phyloP scores from a whole-genome alignment of 1,140 invertebrate species.

The Drosophila guanche region DNA sequence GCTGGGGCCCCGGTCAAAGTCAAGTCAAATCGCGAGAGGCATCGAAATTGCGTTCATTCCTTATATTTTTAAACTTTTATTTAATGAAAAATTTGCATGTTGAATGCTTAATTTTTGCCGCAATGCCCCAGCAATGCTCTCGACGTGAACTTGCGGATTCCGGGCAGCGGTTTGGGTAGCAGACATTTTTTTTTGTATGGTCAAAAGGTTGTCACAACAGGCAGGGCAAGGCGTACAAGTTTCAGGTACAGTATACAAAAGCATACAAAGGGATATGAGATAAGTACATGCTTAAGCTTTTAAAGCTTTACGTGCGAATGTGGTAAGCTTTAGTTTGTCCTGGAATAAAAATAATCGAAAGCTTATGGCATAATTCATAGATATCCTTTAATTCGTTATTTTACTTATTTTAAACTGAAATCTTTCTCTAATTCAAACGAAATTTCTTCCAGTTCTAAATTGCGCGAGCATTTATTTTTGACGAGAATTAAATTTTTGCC shows the following conservation, averaged over 20 bases:
- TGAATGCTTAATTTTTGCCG: conserved; percentile 72
- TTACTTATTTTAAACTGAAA: too few relatives aligned
- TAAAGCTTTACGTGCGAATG: not conserved
- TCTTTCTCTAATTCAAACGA: too few relatives aligned
- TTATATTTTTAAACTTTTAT: conserved; percentile 60
- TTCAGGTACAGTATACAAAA: conserved; percentile 32
- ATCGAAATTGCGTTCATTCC: conserved; percentile 42
- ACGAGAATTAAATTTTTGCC: too few relatives aligned
- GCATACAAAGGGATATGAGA: not conserved
- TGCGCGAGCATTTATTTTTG: too few relatives aligned
- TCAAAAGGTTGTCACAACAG: conserved; percentile 54
- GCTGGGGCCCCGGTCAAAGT: conserved; percentile 54
- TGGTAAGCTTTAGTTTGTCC: not conserved
- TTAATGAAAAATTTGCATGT: conserved; percentile 75
- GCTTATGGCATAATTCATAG: not conserved
- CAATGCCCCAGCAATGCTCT: conserved; percentile 4
- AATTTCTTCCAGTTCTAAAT: too few relatives aligned
- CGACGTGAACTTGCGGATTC: conserved; percentile 11
- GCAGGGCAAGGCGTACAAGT: conserved; percentile 6
- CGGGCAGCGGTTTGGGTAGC: conserved; percentile 26
- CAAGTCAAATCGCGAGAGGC: conserved; percentile 47
- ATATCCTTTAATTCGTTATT: too few relatives aligned
- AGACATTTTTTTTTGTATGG: conserved; percentile 24
- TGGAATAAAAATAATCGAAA: not conserved
- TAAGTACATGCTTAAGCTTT: conserved; percentile 15